Conservation (phyloP, 2,888 invertebrate genomes). For the Dynastes hyllus region DNA sequence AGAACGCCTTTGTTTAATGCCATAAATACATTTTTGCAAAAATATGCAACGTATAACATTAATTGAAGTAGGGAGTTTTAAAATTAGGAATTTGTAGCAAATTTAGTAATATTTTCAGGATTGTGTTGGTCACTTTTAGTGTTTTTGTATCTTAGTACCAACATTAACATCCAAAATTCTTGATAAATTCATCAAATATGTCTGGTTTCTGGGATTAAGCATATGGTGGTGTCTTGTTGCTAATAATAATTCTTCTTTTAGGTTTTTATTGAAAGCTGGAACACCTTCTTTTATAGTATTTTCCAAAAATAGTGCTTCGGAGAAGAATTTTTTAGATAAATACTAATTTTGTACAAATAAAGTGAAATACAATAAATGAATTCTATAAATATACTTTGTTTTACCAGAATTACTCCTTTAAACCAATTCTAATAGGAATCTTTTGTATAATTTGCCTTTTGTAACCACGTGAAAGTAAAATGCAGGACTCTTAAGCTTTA, state of each 20-base stretch:
- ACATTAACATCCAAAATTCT: no score
- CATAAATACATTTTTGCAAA: no score
- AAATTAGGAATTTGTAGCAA: no score
- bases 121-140: no score
- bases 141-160: no score
- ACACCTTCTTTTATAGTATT: conserved; percentile 80
- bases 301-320: conserved; percentile 74
- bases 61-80: no score
- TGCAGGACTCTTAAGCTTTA: no score
- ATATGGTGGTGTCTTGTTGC: conserved; percentile 17
- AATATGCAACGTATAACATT: no score
- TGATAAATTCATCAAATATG: neutral
- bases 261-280: conserved; percentile 77
- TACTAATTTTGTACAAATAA: conserved; percentile 62
- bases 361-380: neutral
- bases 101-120: no score
- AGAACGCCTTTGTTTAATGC: no score
- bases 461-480: no score
- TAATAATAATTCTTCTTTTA: conserved; percentile 63
- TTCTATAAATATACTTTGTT: neutral
- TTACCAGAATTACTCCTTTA: neutral
- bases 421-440: neutral
- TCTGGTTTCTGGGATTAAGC: neutral
- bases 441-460: neutral
- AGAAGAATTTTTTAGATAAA: conserved; percentile 75